Evolutionary conservation across 2,888 invertebrate genomes (phyloP).

Genomic region (Leistus spinibarbis): DNA sequence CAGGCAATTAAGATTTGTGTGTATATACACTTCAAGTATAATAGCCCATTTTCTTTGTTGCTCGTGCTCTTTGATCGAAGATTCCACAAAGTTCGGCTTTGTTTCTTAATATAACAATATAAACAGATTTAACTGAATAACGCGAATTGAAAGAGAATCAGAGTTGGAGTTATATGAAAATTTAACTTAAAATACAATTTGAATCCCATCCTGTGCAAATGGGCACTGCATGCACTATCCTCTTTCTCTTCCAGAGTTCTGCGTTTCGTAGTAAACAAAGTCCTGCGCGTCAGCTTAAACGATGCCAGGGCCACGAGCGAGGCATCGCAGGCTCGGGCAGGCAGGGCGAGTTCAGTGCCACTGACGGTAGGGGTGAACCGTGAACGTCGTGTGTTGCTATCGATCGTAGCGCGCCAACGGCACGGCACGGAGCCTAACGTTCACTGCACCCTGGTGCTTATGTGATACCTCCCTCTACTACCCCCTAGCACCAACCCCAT

Average conservation of each 20-base stretch:
- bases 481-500: not conserved
- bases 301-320: not conserved
- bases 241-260: not conserved
- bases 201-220: not conserved
- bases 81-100: too few species aligned
- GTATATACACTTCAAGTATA: too few species aligned
- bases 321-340: not conserved
- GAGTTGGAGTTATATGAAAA: too few species aligned
- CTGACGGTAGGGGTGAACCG: slow-evolving; percentile 12
- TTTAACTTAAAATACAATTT: too few species aligned
- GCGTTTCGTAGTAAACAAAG: slow-evolving; percentile 27
- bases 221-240: not conserved
- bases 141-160: too few species aligned
- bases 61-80: too few species aligned
- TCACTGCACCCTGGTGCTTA: slow-evolving; percentile 12
- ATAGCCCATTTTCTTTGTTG: too few species aligned
- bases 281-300: not conserved
- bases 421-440: not conserved
- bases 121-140: too few species aligned
- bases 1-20: not conserved
- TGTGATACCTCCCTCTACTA: not conserved
- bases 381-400: slow-evolving; percentile 5
- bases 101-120: too few species aligned
- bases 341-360: slow-evolving; percentile 31
- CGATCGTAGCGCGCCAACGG: slow-evolving; percentile 8